Conservation (phyloP, 2,888 invertebrate genomes). For the Ferdinandea cuprea region DNA sequence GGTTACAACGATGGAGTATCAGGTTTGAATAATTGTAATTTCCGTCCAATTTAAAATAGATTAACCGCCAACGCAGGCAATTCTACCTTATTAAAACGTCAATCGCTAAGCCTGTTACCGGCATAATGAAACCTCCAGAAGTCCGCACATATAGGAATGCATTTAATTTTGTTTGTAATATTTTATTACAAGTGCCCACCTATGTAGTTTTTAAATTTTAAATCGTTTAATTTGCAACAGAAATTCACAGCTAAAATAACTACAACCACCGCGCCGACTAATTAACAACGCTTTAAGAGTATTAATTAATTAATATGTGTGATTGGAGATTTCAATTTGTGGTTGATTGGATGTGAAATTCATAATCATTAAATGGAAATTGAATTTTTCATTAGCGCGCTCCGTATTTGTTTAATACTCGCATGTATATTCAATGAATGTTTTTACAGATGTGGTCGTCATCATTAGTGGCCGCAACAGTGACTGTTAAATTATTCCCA, state of each 20-base stretch:
- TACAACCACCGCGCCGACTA: constrained; percentile 44
- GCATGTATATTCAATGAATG: constrained; percentile 28
- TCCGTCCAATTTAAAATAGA: too few species aligned
- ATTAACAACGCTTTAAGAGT: constrained; percentile 56
- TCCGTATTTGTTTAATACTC: not conserved
- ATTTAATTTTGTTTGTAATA: too few species aligned
- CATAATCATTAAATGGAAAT: constrained; percentile 69
- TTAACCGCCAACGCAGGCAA: too few species aligned
- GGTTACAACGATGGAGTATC: too few species aligned
- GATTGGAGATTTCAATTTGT: constrained; percentile 65
- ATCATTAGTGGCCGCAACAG: constrained; percentile 61
- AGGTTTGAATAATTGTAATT: too few species aligned
- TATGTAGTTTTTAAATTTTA: too few species aligned
- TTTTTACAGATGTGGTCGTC: constrained; percentile 49
- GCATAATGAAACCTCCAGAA: too few species aligned
- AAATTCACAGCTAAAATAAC: too few species aligned
- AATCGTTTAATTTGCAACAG: not conserved
- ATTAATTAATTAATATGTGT: constrained; percentile 63
- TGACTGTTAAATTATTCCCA: constrained; percentile 38
- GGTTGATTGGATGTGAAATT: constrained; percentile 66
- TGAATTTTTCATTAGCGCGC: constrained; percentile 61
- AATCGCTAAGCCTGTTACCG: too few species aligned
- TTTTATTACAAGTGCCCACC: too few species aligned
- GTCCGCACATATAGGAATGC: too few species aligned
- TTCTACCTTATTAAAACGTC: too few species aligned